Evolutionary conservation across 2,888 invertebrate species (phyloP), one percentile per base, ranked within the genome.

Genomic region (Galerucella calmariensis): DNA sequence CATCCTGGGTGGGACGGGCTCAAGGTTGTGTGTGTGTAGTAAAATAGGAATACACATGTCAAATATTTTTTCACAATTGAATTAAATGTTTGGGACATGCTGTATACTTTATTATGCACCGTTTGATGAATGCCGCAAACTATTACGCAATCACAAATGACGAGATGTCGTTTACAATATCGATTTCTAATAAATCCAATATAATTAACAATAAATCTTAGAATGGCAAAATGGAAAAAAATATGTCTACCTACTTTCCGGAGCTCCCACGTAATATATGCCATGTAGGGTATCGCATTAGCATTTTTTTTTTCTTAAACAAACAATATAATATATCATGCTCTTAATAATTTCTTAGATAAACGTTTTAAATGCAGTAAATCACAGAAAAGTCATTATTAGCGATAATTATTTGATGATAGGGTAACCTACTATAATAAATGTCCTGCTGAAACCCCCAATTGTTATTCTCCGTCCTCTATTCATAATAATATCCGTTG

Each of bases 401-500:
- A 48, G 12, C 66, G 24, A 51, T 11, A 66, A 71, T 72, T 59
- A 58, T 20, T 51, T 35, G 66, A 66, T 16, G 46, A 66, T 14
- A 27, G 44, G 20, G 61, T 68, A 35, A 67, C 67, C 61, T 53
- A 84, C 82, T 81, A 82, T 84, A 85, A 85, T 85, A 84, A 86
- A 86, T 85, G 84, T 83, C 83, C 82, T 83, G 56, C 81, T 79
- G 81, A 77, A 76, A 73, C 80, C 77, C 35, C 76, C 78, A 76
- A 76, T 79, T 75, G 81, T 79, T 79, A 80, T 82, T 81, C 81
- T 79, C 78, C 77, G 75, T 75, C 76, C 79, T 78, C 79, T 71
- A 56, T 63, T 53, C 70, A 63, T 71, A 63, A 81, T 82, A 56
- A 84, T 84, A 84, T 83, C 84, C 84, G 83, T 80, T 84, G 84